Percentiles rank a stretch among this genome's conserved stretches.
These are phyloP conservation scores for Luehdorfia chinensis DNA, from an alignment of 1,140 invertebrate species.

Conservation along the genomic window DNA sequence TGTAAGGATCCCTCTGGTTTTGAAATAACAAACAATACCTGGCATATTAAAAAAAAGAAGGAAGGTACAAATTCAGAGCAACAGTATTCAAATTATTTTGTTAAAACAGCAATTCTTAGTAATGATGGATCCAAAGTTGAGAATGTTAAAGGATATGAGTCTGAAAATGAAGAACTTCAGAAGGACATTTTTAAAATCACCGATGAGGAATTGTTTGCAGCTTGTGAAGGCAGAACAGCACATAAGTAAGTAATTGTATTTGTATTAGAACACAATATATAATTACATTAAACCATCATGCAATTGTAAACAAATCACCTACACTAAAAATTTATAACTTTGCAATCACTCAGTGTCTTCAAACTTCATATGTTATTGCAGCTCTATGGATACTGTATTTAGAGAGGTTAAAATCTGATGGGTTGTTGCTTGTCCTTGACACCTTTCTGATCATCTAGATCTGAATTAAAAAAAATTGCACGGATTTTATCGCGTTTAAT, in stretches of 20 bases:
- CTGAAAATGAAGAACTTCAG: conserved; percentile 31
- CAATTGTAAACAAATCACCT: too few species aligned
- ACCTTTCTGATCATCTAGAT: too few species aligned
- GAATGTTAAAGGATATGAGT: conserved; percentile 38
- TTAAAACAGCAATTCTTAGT: conserved; percentile 69
- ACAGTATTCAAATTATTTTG: conserved; percentile 65
- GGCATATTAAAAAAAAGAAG: conserved; percentile 46
- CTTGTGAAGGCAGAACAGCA: conserved; percentile 86
- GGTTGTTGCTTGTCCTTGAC: too few species aligned
- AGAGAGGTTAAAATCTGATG: too few species aligned
- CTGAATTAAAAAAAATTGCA: too few species aligned
- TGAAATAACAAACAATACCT: conserved; percentile 58
- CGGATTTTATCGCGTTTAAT: too few species aligned
- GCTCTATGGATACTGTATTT: too few species aligned
- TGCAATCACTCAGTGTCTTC: too few species aligned
- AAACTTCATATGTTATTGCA: too few species aligned
- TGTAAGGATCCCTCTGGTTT: conserved; percentile 45
- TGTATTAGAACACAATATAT: too few species aligned
- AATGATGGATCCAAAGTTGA: conserved; percentile 56
- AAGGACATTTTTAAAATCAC: conserved; percentile 71
- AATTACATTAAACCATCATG: too few species aligned
- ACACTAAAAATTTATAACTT: too few species aligned
- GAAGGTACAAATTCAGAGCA: conserved; percentile 31
- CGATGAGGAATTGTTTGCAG: conserved; percentile 87
- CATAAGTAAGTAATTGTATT: conserved; percentile 91